Evolutionary conservation across 2,113 vertebrate species (phyloP), one percentile per base, ranked within the genome.

Genomic region (Spermophilus dauricus): DNA sequence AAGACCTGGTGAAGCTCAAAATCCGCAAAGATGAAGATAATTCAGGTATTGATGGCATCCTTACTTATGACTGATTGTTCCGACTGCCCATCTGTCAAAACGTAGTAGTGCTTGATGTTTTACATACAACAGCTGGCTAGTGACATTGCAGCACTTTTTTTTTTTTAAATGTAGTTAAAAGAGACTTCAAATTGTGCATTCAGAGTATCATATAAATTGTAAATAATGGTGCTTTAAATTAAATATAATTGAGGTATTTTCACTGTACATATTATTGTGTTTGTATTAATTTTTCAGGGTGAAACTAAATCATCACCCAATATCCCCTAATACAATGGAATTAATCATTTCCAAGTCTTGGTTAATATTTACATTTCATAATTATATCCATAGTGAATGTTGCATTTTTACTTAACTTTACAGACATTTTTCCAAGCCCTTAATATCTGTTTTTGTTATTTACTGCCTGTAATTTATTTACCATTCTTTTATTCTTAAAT

Each of bases 21-120:
- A 99, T 99, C 94, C 99, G 99, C 94, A 99, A 99, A 98, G 99
- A 99, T 81, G 99, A 99, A 98, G 99, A 99, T 98, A 99, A 99
- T 98, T 99, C 99, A 0, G 99, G 99, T 99, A 99, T 77, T 93
- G 87, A 69, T 34, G 80, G 84, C 95, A 78, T 97, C 37, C 61
- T 75, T 67, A 42, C n/a, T 84, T 67, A 51, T 34, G 32, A 37
- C 76, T 84, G 82, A 37, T 70, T 67, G 69, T 84, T 70, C 73
- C 80, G 85, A 83, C 69, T 65, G 48, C 63, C 93, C 77, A n/a
- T 88, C 92, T 96, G 17, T 90, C 98, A 83, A 94, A 76, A 84
- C 96, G 17, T 14, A 88, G 1, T 86, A 30, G 80, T 17, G 83
- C 96, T 97, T 67, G 32, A 42, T 80, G 32, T 86, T 45, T 95